Evolutionary conservation across 1,140 invertebrate genomes (phyloP).

Genomic region (Drosophila quadrilineata): DNA sequence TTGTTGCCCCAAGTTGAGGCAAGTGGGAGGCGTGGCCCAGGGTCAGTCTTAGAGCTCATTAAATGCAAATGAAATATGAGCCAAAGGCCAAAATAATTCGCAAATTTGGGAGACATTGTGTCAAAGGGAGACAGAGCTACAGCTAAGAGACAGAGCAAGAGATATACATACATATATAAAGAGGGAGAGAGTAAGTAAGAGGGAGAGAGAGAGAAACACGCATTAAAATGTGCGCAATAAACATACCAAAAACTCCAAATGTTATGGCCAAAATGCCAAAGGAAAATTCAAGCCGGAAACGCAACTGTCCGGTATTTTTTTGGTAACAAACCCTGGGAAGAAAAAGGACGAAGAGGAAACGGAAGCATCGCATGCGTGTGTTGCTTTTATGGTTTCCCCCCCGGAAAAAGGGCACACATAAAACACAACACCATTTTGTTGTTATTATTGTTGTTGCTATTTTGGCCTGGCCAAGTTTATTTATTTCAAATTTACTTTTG

Average conservation of each 20-base stretch:
- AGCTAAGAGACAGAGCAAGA: too few species aligned
- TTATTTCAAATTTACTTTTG: conserved; percentile 78
- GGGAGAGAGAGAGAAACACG: background rate
- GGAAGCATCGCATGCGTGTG: background rate
- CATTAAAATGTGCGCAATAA: background rate
- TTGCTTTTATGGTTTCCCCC: conserved; percentile 39
- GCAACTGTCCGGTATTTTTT: too few species aligned
- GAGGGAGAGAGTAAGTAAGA: background rate
- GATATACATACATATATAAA: background rate
- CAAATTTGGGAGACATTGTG: conserved; percentile 23
- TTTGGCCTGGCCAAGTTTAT: conserved; percentile 46
- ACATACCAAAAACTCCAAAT: conserved; percentile 9
- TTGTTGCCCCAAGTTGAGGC: too few species aligned
- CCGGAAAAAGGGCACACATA: conserved; percentile 49
- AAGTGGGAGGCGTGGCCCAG: too few species aligned
- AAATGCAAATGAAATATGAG: conserved; percentile 60
- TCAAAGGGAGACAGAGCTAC: conserved; percentile 6
- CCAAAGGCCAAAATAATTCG: conserved; percentile 54
- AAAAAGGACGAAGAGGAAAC: too few species aligned
- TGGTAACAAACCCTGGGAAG: too few species aligned
- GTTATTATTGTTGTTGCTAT: conserved; percentile 20
- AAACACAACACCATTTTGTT: conserved; percentile 67
- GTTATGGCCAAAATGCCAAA: conserved; percentile 5
- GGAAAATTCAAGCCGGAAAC: too few species aligned
- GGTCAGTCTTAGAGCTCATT: conserved; percentile 40